Base-by-base conservation (phyloP, 2,797 vertebrate genomes). In the Microctenopoma lineatum region DNA sequence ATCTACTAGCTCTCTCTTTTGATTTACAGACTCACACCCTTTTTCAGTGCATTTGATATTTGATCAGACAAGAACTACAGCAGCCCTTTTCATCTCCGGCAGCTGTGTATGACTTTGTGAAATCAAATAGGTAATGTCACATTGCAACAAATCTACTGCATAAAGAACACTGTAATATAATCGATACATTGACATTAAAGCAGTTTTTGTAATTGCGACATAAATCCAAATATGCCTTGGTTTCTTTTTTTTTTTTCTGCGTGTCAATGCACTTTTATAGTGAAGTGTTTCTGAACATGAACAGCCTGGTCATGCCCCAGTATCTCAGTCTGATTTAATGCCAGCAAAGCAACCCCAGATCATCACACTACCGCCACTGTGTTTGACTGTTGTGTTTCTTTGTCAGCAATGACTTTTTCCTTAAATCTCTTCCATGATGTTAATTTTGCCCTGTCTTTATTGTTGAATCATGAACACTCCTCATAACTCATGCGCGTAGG, bases 11-110 rank as follows among this genome's bases (percentile, higher is more conserved):
- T 60, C 29, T 36, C 15, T 18, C 42, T 65, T 21, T 70, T 71
- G 29, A 39, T 79, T 64, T 34, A 53, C 46, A 0, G 1, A 41
- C 70, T 5, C 41, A 45, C 44, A 41, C 3, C n/a, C 7, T 5
- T 41, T 47, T 39, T 10, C 21, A 34, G 7, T 41, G 25, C 38
- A 13, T 59, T 26, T 36, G 34, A 51, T 38, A 67, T 55, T 52
- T 71, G 48, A 80, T 77, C 27, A 55, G 34, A 53, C 47, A 26
- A 46, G 26, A 51, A 56, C 54, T 62, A 36, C 29, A 21, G 29
- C 42, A 0, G 34, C 9, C 36, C 21, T 55, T 38, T 75, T 55
- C 13, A 29, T 41, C 36, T 2, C 12, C 16, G 34, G 18, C 53
- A 38, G 44, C 42, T 56, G 50, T 25, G 9, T 48, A 39, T 41